Evolutionary conservation across 92 coral and sea anemone genomes (phyloP).

Genomic region (Umimayanthus chanpuru): DNA sequence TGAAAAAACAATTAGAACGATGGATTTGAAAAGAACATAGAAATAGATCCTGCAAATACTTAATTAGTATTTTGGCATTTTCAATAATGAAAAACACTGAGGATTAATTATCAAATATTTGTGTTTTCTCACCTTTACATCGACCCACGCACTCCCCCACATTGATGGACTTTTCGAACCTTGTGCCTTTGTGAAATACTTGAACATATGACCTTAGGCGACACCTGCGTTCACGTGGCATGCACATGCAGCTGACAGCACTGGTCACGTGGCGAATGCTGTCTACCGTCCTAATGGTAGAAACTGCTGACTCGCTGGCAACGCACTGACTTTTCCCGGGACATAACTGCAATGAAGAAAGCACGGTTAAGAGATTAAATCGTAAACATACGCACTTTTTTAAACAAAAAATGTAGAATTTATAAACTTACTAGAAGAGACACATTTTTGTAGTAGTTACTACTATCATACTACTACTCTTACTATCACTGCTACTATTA

Average conservation of each 20-base stretch:
- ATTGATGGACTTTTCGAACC: slow-evolving; percentile 63
- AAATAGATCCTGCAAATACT: too few relatives aligned
- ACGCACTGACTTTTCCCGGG: slow-evolving; percentile 61
- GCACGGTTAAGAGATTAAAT: too few relatives aligned
- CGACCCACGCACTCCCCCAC: slow-evolving; percentile 76
- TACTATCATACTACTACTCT: too few relatives aligned
- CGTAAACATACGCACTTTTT: too few relatives aligned
- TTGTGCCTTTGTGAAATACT: slow-evolving; percentile 63
- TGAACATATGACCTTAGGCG: slow-evolving; percentile 59
- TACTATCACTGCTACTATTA: too few relatives aligned
- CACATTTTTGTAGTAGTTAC: too few relatives aligned
- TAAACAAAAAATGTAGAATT: too few relatives aligned
- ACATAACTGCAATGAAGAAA: slow-evolving; percentile 35
- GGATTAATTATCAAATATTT: slow-evolving; percentile 12
- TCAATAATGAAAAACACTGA: neutral
- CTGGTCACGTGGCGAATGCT: slow-evolving; percentile 63
- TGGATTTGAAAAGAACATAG: neutral
- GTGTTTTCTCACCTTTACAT: slow-evolving; percentile 49
- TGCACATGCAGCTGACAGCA: slow-evolving; percentile 67
- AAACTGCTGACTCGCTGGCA: slow-evolving; percentile 58
- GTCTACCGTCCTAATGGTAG: slow-evolving; percentile 49
- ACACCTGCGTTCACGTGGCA: slow-evolving; percentile 53
- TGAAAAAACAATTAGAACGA: neutral
- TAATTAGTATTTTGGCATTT: too few relatives aligned
- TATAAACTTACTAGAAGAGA: too few relatives aligned